These are phyloP conservation scores for Cyprinodon variegatus DNA, from an alignment of 2,113 vertebrate species.

Conservation along the genomic window DNA sequence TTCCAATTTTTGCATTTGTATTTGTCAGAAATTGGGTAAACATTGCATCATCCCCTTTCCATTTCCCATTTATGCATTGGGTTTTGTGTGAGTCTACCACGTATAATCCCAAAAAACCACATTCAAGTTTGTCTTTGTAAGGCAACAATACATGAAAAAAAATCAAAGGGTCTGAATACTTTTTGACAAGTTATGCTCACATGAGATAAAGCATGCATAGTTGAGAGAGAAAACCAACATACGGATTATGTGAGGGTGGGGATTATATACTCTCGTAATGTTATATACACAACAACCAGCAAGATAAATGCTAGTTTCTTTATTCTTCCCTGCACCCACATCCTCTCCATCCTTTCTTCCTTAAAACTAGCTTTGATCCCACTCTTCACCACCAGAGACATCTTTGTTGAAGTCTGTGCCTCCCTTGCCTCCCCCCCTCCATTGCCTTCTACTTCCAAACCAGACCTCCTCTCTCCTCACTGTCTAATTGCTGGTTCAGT, in stretches of 20 bases:
- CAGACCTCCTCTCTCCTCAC: conserved; percentile 45
- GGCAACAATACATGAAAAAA: not conserved
- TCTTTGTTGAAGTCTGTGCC: conserved; percentile 50
- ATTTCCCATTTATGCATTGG: too few relatives aligned
- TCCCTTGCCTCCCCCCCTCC: conserved; percentile 13
- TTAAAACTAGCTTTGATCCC: conserved; percentile 63
- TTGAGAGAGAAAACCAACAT: conserved; percentile 39
- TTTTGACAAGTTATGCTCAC: not conserved
- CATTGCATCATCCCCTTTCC: too few relatives aligned
- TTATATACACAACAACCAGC: conserved; percentile 49
- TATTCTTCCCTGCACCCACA: conserved; percentile 44
- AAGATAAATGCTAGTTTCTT: conserved; percentile 51
- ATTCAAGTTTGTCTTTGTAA: not conserved
- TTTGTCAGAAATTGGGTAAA: too few relatives aligned
- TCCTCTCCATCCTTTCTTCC: conserved; percentile 45
- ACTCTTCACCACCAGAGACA: conserved; percentile 59
- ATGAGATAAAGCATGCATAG: conserved; percentile 1
- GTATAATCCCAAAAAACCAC: not conserved
- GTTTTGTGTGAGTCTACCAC: too few relatives aligned
- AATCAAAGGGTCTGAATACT: not conserved
- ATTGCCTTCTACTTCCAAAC: conserved; percentile 26
- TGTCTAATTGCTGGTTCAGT: conserved; percentile 71
- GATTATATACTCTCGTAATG: conserved; percentile 66
- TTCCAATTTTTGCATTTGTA: too few relatives aligned
- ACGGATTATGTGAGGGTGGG: conserved; percentile 37